Conservation (phyloP, 1,140 invertebrate genomes). For the Branchinecta lindahli region DNA sequence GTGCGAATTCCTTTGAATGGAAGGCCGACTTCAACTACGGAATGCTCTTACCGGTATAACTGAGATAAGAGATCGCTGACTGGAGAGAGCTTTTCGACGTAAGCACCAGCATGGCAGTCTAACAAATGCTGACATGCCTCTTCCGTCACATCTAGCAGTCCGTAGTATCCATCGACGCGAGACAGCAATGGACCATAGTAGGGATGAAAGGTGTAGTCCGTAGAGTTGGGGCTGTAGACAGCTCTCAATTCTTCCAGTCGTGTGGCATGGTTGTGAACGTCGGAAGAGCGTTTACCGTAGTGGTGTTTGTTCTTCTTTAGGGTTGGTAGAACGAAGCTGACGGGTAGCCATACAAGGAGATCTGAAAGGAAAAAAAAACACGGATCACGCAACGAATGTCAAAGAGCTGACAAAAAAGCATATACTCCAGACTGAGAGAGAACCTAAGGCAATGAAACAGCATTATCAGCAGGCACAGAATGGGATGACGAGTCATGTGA, state of each 20-base stretch:
- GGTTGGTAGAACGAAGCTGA: slow-evolving; percentile 20
- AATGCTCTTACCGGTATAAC: slow-evolving; percentile 10
- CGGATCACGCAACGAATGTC: neutral
- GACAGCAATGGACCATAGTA: slow-evolving; percentile 19
- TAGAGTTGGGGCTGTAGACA: slow-evolving; percentile 9
- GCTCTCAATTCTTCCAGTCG: neutral
- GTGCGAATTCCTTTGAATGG: neutral
- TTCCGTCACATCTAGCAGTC: slow-evolving; percentile 14
- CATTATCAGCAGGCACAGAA: too few species aligned
- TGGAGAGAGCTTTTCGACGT: slow-evolving; percentile 11
- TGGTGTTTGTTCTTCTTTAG: slow-evolving; percentile 8
- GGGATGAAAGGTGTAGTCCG: slow-evolving; percentile 18
- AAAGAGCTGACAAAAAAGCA: too few species aligned
- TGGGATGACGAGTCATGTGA: too few species aligned
- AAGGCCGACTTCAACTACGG: neutral
- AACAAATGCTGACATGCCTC: slow-evolving; percentile 14
- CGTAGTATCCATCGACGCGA: slow-evolving; percentile 19
- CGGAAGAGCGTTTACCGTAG: neutral
- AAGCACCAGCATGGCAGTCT: slow-evolving; percentile 14
- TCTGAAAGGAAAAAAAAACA: slow-evolving; percentile 11
- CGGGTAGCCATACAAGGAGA: slow-evolving; percentile 20
- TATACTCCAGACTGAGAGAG: too few species aligned
- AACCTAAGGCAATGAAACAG: too few species aligned
- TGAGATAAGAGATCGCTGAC: slow-evolving; percentile 16
- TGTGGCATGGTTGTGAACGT: neutral